Percentiles rank a stretch among this genome's conserved stretches.
Conservation (phyloP, 2,888 invertebrate species). For the Artemia sinica region DNA sequence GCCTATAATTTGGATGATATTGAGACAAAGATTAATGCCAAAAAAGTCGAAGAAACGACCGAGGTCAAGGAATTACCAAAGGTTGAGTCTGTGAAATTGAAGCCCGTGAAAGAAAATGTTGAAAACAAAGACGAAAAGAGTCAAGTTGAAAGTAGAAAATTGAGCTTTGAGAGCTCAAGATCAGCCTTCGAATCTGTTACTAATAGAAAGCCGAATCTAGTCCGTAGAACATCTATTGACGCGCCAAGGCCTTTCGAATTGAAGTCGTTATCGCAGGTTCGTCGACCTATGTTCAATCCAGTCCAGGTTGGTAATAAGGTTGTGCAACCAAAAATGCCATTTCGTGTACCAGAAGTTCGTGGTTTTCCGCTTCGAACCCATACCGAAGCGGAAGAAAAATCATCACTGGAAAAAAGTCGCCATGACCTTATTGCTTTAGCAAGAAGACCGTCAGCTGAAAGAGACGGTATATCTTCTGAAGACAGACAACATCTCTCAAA, state of each 20-base stretch:
- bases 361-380: slow-evolving; percentile 18
- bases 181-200: neutral
- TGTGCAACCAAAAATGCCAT: slow-evolving; percentile 19
- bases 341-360: slow-evolving; percentile 21
- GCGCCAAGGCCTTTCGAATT: slow-evolving; percentile 20
- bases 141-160: neutral
- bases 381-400: slow-evolving; percentile 2
- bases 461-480: neutral
- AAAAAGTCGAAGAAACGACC: neutral
- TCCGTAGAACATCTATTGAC: slow-evolving; percentile 19
- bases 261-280: slow-evolving; percentile 13
- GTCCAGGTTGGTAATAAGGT: slow-evolving; percentile 15
- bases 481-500: neutral
- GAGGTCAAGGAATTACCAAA: neutral
- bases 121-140: neutral
- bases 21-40: neutral
- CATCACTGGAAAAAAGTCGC: neutral
- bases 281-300: slow-evolving; percentile 19
- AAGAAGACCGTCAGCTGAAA: slow-evolving; percentile 22
- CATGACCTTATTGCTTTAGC: slow-evolving; percentile 20
- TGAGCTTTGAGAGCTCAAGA: neutral
- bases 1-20: neutral
- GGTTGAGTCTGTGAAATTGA: slow-evolving; percentile 5
- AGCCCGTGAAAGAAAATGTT: neutral
- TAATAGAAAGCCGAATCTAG: slow-evolving; percentile 9